Percentiles rank a stretch among this genome's conserved stretches.
Conservation (phyloP, 2,113 vertebrate genomes). For the Fulica atra region DNA sequence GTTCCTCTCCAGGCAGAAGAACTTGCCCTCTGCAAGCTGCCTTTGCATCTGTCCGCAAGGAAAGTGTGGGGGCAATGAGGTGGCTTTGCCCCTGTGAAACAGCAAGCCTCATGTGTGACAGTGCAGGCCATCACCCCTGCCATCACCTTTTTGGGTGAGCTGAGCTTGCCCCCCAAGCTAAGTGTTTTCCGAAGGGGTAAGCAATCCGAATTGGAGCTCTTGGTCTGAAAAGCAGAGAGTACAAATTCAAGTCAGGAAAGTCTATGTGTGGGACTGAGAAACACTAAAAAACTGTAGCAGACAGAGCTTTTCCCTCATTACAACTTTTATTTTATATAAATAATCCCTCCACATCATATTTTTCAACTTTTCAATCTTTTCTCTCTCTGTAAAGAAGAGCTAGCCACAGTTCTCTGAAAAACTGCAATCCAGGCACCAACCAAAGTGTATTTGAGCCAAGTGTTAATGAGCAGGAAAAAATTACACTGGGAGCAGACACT, state of each 20-base stretch:
- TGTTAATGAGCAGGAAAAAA: constrained; percentile 26
- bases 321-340: constrained; percentile 65
- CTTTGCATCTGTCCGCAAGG: rapidly evolving
- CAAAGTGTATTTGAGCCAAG: constrained; percentile 20
- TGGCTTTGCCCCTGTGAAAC: not conserved
- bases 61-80: not conserved
- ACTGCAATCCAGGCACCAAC: constrained; percentile 21
- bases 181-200: not conserved
- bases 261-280: not conserved
- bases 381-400: not conserved
- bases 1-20: not conserved
- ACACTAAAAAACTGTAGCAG: not conserved
- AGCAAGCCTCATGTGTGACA: not conserved
- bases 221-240: not conserved
- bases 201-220: not conserved
- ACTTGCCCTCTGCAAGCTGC: not conserved
- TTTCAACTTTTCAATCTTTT: not conserved
- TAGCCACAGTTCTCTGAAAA: not conserved
- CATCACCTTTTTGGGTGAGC: not conserved
- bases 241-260: not conserved
- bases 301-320: not conserved
- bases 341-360: constrained; percentile 12
- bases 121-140: rapidly evolving
- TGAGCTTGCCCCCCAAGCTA: not conserved
- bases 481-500: not conserved